phyloP scores from a whole-genome alignment of 2,113 vertebrate species.

The Acrocephalus kingi region DNA sequence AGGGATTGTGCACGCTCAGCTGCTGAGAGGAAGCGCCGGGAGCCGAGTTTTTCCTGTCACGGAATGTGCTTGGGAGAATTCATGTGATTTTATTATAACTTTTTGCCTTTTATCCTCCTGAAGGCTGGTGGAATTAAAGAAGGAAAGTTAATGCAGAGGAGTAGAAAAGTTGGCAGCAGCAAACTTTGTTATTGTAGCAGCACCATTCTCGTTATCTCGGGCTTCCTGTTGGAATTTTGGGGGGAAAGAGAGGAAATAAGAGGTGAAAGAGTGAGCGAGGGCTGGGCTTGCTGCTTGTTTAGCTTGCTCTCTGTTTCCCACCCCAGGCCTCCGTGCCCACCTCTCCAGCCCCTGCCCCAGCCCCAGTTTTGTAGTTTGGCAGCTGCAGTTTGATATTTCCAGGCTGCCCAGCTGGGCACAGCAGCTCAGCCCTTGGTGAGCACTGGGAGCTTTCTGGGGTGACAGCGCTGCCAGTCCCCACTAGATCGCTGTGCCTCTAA shows the following conservation, averaged over 20 bases:
- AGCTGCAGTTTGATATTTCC: neutral
- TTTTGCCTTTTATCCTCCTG: neutral
- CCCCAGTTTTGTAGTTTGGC: neutral
- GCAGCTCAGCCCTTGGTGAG: fast-evolving
- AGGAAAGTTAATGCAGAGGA: neutral
- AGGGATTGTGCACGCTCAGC: neutral
- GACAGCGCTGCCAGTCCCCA: fast-evolving
- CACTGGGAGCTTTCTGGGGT: neutral
- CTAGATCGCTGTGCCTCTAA: neutral
- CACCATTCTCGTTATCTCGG: fast-evolving
- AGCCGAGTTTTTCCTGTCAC: fast-evolving
- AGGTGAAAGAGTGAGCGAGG: neutral
- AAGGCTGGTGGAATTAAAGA: neutral
- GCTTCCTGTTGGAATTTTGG: neutral
- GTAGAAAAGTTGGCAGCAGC: neutral
- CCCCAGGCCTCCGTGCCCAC: neutral
- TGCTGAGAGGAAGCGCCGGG: fast-evolving
- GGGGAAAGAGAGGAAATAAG: neutral
- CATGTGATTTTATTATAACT: neutral
- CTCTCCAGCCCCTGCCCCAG: neutral
- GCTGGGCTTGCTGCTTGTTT: neutral
- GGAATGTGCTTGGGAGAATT: neutral
- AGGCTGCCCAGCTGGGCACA: neutral
- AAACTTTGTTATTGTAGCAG: neutral
- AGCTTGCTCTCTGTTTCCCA: neutral